A percentile compares a stretch with the other conserved stretches of the same genome.
phyloP scores from a whole-genome alignment of 2,113 vertebrate species.

The Collichthys lucidus region DNA sequence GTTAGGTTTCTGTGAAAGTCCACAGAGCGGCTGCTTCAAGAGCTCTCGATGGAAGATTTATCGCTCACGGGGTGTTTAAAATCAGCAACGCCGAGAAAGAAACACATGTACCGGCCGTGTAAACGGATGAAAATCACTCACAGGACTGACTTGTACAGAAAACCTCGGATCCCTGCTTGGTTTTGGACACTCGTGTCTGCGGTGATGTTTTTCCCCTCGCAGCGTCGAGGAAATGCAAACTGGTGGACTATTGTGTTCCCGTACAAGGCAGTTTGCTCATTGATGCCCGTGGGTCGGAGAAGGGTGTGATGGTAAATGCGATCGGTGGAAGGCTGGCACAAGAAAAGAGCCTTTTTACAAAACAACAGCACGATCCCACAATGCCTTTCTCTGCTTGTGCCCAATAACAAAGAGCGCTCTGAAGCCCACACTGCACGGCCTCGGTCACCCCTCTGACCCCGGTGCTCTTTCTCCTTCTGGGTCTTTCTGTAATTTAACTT shows the following conservation, averaged over 20 bases:
- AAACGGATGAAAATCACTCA: background rate
- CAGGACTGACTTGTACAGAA: background rate
- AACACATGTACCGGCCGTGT: background rate
- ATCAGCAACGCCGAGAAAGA: background rate
- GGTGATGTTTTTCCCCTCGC: background rate
- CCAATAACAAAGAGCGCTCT: slow-evolving; percentile 65
- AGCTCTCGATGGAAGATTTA: slow-evolving; percentile 46
- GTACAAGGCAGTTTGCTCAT: slow-evolving; percentile 62
- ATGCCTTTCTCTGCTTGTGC: slow-evolving; percentile 60
- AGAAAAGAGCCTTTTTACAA: slow-evolving; percentile 50
- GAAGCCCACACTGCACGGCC: slow-evolving; percentile 59
- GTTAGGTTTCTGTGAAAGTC: slow-evolving; percentile 73
- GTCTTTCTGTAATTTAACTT: slow-evolving; percentile 24
- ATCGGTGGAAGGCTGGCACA: slow-evolving; percentile 77
- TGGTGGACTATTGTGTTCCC: slow-evolving; percentile 59
- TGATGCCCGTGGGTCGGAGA: slow-evolving; percentile 49
- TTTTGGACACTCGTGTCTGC: background rate
- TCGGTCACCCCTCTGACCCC: slow-evolving; percentile 64
- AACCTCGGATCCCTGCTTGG: too few species aligned
- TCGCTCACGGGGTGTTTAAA: slow-evolving; percentile 16
- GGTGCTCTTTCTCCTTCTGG: slow-evolving; percentile 20
- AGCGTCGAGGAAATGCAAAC: slow-evolving; percentile 20
- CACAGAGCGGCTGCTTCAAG: slow-evolving; percentile 39
- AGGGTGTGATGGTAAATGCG: slow-evolving; percentile 43
- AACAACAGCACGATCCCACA: slow-evolving; percentile 62